Conservation (phyloP, 2,888 invertebrate genomes). For the Crioceris asparagi region DNA sequence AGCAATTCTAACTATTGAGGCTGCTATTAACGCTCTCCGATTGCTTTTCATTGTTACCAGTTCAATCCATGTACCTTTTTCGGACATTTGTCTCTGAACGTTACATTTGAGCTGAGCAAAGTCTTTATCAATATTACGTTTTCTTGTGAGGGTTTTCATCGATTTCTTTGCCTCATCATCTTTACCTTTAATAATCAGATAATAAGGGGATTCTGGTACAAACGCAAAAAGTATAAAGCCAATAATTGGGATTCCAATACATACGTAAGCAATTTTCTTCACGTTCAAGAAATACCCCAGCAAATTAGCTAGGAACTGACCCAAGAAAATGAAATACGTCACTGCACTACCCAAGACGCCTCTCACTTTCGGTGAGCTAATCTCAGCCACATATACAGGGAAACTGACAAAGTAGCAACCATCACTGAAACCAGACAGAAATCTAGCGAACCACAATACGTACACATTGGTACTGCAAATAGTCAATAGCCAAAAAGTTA, state of each 20-base stretch:
- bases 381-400: conserved; percentile 28
- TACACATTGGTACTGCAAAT: conserved; percentile 21
- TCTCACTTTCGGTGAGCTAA: conserved; percentile 26
- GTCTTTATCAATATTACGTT: conserved; percentile 21
- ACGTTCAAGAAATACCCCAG: conserved; percentile 47
- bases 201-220: conserved; percentile 47
- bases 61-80: conserved; percentile 27
- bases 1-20: conserved; percentile 23
- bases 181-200: conserved; percentile 22
- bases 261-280: conserved; percentile 43
- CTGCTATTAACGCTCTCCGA: conserved; percentile 24
- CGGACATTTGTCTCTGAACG: conserved; percentile 27
- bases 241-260: conserved; percentile 33
- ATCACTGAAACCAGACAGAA: conserved; percentile 25
- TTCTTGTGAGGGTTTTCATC: conserved; percentile 20
- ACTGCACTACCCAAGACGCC: conserved; percentile 28
- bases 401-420: conserved; percentile 22
- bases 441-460: conserved; percentile 26
- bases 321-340: conserved; percentile 22
- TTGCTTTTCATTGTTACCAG: conserved; percentile 26
- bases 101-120: conserved; percentile 20
- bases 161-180: conserved; percentile 22
- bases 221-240: conserved; percentile 42
- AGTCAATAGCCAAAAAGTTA: conserved; percentile 21
- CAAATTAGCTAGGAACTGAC: conserved; percentile 34